Evolutionary conservation across 2,113 vertebrate species (phyloP).

Genomic region (Lipotes vexillifer): DNA sequence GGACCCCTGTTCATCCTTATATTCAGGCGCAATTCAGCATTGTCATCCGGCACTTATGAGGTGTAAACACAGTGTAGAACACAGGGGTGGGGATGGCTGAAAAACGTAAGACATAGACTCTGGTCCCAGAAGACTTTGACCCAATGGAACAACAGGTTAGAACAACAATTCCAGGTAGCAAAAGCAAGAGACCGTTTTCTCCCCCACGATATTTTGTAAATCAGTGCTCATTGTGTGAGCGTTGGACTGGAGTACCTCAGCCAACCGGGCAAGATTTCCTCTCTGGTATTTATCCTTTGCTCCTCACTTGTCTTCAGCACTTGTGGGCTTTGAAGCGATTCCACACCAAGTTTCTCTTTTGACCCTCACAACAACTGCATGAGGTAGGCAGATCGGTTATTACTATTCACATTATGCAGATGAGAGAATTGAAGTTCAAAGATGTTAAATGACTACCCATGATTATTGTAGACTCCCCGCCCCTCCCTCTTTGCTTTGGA

Average conservation of each 20-base stretch:
- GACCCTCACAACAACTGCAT: background rate
- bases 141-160: background rate
- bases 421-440: background rate
- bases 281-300: background rate
- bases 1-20: background rate
- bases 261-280: background rate
- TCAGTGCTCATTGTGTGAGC: background rate
- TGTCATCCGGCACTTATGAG: background rate
- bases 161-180: background rate
- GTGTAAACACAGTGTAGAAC: background rate
- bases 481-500: background rate
- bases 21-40: background rate
- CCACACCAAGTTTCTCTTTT: background rate
- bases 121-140: background rate
- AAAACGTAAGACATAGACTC: background rate
- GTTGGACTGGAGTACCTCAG: background rate
- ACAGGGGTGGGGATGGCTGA: background rate
- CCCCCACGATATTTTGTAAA: background rate
- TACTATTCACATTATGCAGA: background rate
- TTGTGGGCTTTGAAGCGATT: background rate
- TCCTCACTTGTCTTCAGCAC: background rate
- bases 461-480: background rate
- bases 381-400: background rate
- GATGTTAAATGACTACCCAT: background rate
- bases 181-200: background rate